Conservation (phyloP, 2,113 vertebrate species). For the Mesitornis unicolor region DNA sequence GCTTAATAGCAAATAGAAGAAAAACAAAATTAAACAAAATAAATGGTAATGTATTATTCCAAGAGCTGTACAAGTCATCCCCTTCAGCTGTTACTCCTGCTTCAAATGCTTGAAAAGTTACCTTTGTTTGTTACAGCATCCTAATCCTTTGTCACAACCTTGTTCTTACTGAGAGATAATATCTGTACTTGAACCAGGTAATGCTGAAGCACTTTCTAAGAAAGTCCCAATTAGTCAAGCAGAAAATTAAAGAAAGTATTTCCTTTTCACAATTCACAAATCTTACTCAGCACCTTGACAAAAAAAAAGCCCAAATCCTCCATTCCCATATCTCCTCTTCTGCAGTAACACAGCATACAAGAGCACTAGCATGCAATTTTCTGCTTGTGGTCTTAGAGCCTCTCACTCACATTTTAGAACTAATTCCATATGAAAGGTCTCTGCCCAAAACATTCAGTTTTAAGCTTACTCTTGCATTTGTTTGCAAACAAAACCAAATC, state of each 20-base stretch:
- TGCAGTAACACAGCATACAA: neutral
- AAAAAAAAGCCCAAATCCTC: neutral
- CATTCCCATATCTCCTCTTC: neutral
- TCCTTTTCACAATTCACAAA: neutral
- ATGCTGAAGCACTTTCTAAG: neutral
- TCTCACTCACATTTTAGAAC: neutral
- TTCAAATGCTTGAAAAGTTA: neutral
- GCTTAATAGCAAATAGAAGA: neutral
- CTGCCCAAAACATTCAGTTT: neutral
- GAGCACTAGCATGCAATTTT: neutral
- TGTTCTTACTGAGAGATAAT: neutral
- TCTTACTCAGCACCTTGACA: neutral
- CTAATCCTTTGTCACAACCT: neutral
- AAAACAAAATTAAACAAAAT: neutral
- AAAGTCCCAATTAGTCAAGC: neutral
- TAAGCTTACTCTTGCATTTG: neutral
- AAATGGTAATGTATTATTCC: neutral
- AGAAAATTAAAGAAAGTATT: neutral
- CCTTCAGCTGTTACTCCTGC: neutral
- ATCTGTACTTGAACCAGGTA: neutral
- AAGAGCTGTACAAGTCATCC: neutral
- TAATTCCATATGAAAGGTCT: neutral
- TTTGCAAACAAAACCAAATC: neutral
- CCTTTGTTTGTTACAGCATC: neutral
- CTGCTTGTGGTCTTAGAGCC: neutral